Conservation (phyloP, 2,113 vertebrate species). For the Crocuta crocuta region DNA sequence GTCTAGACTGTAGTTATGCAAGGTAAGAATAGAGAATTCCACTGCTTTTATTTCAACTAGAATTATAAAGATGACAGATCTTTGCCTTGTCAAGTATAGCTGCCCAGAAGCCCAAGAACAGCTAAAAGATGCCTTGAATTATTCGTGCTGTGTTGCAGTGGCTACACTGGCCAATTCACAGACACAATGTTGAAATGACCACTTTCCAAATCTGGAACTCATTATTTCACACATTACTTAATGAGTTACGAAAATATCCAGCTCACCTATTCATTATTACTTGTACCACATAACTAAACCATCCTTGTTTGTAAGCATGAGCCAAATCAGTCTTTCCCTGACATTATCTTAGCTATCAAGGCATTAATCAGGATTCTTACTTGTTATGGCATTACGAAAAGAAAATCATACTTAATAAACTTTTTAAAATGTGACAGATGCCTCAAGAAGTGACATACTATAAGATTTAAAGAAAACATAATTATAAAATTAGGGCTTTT, state of each 20-base stretch:
- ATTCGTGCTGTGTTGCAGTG: neutral
- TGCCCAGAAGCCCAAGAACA: constrained; percentile 13
- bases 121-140: constrained; percentile 55
- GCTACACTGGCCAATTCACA: neutral
- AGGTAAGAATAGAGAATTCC: constrained; percentile 3
- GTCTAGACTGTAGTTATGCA: neutral
- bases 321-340: constrained; percentile 64
- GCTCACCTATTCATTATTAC: constrained; percentile 5
- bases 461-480: constrained; percentile 12
- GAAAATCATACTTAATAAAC: constrained; percentile 41
- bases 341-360: constrained; percentile 54
- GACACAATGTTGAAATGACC: constrained; percentile 50
- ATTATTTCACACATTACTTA: constrained; percentile 58
- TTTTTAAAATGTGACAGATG: constrained; percentile 23
- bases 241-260: neutral
- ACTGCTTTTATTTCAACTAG: constrained; percentile 63
- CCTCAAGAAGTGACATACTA: constrained; percentile 5
- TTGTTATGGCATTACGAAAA: constrained; percentile 65
- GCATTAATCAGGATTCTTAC: constrained; percentile 50
- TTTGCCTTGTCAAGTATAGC: constrained; percentile 58
- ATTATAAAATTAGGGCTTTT: neutral
- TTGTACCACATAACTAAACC: constrained; percentile 34
- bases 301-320: constrained; percentile 64
- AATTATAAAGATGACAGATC: constrained; percentile 44
- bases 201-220: constrained; percentile 47